A percentile compares a stretch with the other conserved stretches of the same genome.
Evolutionary conservation across 1,140 invertebrate species (phyloP).

Genomic region (Lepidurus arcticus): DNA sequence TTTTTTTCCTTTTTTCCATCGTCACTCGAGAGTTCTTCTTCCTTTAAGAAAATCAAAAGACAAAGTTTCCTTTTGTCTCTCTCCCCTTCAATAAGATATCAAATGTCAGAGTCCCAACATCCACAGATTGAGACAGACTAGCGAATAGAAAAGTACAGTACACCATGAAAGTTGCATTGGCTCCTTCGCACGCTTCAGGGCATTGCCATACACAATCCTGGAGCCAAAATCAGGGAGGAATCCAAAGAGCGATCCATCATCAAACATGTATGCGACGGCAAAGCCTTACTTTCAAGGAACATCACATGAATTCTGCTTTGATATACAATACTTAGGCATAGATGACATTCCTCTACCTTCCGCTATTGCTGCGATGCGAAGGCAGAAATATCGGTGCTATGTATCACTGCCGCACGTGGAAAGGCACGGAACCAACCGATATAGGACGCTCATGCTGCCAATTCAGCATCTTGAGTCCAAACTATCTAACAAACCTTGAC

Average conservation of each 20-base stretch:
- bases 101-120: not conserved
- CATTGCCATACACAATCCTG: not conserved
- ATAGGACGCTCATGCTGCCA: no score
- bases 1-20: not conserved
- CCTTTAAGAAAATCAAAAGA: not conserved
- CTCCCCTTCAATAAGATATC: not conserved
- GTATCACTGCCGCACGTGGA: not conserved
- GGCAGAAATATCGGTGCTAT: not conserved
- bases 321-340: not conserved
- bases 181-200: not conserved
- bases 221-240: not conserved
- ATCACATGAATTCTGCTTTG: not conserved
- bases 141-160: not conserved
- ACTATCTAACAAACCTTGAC: no score
- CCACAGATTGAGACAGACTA: not conserved
- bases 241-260: not conserved
- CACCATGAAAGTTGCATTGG: not conserved
- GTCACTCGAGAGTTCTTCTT: no score
- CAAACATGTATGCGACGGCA: not conserved
- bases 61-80: not conserved
- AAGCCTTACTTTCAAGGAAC: not conserved
- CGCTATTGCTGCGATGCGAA: no score
- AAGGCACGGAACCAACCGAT: no score
- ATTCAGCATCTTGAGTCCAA: no score
- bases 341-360: not conserved